phyloP scores from a whole-genome alignment of 2,113 vertebrate genomes.

The Tragelaphus strepsiceros region DNA sequence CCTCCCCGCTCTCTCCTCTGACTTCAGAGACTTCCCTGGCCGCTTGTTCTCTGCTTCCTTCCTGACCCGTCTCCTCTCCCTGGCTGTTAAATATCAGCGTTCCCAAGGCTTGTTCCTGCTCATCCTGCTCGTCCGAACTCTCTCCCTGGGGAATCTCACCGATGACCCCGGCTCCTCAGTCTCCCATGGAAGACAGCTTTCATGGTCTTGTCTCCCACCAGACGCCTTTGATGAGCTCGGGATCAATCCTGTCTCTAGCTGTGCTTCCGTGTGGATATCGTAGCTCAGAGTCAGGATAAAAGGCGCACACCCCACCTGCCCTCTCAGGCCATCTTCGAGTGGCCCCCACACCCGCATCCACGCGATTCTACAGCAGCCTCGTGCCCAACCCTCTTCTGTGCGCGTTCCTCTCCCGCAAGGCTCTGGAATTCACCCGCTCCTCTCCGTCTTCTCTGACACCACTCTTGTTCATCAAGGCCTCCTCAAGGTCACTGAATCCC shows the following conservation, averaged over 20 bases:
- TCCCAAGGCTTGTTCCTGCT: not conserved
- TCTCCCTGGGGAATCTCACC: no score
- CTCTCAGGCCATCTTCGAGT: fast-evolving
- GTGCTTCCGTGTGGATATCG: fast-evolving
- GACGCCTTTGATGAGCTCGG: not conserved
- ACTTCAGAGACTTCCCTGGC: not conserved
- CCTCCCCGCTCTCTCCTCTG: fast-evolving
- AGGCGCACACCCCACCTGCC: fast-evolving
- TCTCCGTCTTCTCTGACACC: not conserved
- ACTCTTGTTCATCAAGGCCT: not conserved
- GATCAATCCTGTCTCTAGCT: fast-evolving
- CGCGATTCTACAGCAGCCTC: fast-evolving
- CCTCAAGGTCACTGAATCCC: not conserved
- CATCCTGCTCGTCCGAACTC: no score
- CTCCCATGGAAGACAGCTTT: not conserved
- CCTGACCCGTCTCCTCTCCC: fast-evolving
- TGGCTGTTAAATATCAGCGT: fast-evolving
- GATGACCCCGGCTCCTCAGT: not conserved
- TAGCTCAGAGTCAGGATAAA: not conserved
- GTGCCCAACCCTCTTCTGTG: fast-evolving
- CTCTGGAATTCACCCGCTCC: not conserved
- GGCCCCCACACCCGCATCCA: fast-evolving
- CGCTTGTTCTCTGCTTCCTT: fast-evolving
- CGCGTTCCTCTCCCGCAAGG: fast-evolving
- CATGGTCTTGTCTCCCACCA: not conserved